These are phyloP conservation scores for Conchocele bisecta DNA, from an alignment of 2,888 invertebrate species.

Conservation along the genomic window DNA sequence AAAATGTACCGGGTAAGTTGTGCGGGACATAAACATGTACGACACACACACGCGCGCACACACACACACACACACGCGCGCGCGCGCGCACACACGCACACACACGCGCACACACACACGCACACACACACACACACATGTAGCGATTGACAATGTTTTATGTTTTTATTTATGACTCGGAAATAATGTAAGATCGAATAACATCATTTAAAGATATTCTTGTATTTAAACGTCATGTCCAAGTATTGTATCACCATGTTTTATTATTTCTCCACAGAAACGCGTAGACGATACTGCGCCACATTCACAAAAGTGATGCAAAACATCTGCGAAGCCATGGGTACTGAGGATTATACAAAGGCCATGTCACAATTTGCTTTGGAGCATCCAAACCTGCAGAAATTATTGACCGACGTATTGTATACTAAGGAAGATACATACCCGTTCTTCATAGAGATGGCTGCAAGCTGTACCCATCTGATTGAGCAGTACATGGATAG, in stretches of 20 bases:
- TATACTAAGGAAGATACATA: slow-evolving; percentile 45
- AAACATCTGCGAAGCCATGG: slow-evolving; percentile 29
- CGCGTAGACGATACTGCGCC: slow-evolving; percentile 22
- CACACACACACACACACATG: too few relatives aligned
- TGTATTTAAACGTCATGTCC: too few relatives aligned
- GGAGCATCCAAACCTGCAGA: slow-evolving; percentile 55
- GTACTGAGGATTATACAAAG: slow-evolving; percentile 42
- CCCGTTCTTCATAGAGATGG: slow-evolving; percentile 50
- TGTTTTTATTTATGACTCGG: too few relatives aligned
- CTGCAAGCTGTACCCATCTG: slow-evolving; percentile 36
- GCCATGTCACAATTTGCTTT: slow-evolving; percentile 41
- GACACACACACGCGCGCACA: too few relatives aligned
- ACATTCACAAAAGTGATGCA: slow-evolving; percentile 46
- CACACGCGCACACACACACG: too few relatives aligned
- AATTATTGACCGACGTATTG: slow-evolving; percentile 34
- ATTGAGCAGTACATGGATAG: slow-evolving; percentile 49
- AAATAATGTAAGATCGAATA: too few relatives aligned
- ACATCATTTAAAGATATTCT: too few relatives aligned
- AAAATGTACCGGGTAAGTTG: slow-evolving; percentile 40
- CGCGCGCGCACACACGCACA: too few relatives aligned
- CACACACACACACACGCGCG: too few relatives aligned
- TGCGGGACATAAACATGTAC: too few relatives aligned
- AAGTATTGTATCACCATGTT: background rate
- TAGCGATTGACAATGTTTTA: too few relatives aligned
- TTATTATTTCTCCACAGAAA: slow-evolving; percentile 19